phyloP scores from a whole-genome alignment of 2,888 invertebrate species.

The Hirtodrosophila trivittata region DNA sequence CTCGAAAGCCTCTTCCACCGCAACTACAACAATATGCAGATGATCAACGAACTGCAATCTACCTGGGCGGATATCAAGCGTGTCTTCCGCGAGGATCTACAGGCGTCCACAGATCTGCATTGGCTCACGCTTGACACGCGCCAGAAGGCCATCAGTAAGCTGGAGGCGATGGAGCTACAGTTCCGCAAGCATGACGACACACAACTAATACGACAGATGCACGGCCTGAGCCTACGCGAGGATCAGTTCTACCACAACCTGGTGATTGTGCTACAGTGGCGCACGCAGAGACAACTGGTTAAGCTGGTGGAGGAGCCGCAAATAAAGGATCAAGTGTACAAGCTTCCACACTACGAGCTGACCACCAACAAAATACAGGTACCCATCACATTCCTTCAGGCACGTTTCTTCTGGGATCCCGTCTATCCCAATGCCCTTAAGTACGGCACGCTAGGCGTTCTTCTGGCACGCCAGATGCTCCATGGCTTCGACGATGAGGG shows the following conservation, averaged over 20 bases:
- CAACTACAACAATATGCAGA: constrained; percentile 76
- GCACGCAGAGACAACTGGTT: constrained; percentile 56
- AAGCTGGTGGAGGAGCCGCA: constrained; percentile 67
- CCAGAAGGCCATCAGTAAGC: constrained; percentile 69
- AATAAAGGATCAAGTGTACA: constrained; percentile 56
- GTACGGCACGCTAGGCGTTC: constrained; percentile 76
- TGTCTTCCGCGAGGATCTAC: constrained; percentile 75
- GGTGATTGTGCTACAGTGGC: constrained; percentile 73
- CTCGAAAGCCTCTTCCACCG: constrained; percentile 79
- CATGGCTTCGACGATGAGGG: constrained; percentile 80
- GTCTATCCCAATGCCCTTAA: constrained; percentile 79
- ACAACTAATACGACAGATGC: constrained; percentile 57
- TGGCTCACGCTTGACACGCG: constrained; percentile 76
- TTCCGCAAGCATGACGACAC: constrained; percentile 65
- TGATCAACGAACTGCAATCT: constrained; percentile 79
- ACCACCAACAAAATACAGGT: constrained; percentile 76
- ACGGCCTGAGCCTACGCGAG: constrained; percentile 50
- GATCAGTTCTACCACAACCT: constrained; percentile 74
- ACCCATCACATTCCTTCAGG: constrained; percentile 78
- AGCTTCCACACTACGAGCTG: constrained; percentile 71
- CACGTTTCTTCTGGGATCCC: constrained; percentile 81
- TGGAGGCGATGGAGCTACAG: constrained; percentile 73
- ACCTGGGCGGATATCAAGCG: constrained; percentile 80
- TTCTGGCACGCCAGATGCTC: constrained; percentile 80
- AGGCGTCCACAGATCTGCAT: constrained; percentile 66